Evolutionary conservation across 1,140 invertebrate genomes (phyloP).

Genomic region (Chironomus tepperi): DNA sequence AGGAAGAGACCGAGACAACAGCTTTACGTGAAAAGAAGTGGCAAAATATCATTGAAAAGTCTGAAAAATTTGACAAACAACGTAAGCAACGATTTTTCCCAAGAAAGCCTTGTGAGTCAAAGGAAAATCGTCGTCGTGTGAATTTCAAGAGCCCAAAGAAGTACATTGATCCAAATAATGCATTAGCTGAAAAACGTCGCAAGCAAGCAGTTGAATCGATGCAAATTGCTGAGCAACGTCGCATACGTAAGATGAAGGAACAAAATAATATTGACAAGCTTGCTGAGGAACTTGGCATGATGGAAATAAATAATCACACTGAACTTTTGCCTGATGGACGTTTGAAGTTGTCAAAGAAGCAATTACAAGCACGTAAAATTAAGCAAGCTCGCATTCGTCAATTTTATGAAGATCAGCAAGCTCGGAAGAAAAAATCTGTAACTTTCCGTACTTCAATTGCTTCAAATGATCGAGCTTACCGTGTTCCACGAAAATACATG

Average conservation of each 20-base stretch:
- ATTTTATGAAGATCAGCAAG: neutral
- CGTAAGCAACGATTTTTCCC: neutral
- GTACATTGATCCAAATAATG: neutral
- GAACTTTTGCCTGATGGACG: conserved; percentile 4
- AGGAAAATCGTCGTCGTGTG: neutral
- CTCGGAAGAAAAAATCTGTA: neutral
- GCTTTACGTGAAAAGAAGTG: neutral
- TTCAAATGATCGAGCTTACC: too few relatives aligned
- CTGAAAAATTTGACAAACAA: neutral
- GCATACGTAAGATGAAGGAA: neutral
- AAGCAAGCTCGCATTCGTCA: neutral
- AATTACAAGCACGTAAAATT: neutral
- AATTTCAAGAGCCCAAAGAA: neutral
- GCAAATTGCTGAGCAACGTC: conserved; percentile 16
- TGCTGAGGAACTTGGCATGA: neutral
- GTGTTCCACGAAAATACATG: too few relatives aligned
- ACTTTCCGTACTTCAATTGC: neutral
- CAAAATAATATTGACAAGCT: neutral
- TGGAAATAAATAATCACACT: neutral
- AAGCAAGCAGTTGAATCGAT: neutral
- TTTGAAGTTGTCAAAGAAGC: neutral
- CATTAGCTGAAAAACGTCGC: neutral
- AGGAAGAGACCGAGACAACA: neutral
- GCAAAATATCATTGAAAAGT: neutral
- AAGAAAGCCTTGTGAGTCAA: neutral